These are phyloP conservation scores for Poecilia wingei DNA, from an alignment of 2,797 vertebrate species.

Conservation along the genomic window DNA sequence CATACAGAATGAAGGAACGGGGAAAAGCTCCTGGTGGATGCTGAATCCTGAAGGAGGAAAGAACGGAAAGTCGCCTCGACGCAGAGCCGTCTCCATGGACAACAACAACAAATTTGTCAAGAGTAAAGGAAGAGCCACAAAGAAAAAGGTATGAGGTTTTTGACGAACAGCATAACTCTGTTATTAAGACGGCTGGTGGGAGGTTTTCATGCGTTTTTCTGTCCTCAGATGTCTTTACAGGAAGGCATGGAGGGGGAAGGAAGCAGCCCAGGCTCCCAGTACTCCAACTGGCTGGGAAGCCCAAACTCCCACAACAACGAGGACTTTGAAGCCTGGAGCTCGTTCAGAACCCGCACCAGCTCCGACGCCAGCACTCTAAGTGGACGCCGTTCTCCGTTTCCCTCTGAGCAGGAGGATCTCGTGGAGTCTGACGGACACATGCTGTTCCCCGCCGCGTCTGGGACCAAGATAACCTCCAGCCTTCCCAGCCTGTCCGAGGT, in stretches of 20 bases:
- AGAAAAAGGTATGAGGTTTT: conserved; percentile 87
- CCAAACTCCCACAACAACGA: conserved; percentile 97
- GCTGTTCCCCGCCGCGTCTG: conserved; percentile 84
- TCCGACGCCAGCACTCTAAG: conserved; percentile 96
- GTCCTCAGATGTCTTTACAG: conserved; percentile 82
- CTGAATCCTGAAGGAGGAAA: conserved; percentile 97
- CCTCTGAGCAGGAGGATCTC: conserved; percentile 92
- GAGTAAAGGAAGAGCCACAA: conserved; percentile 94
- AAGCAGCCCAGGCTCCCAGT: conserved; percentile 90
- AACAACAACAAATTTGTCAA: conserved; percentile 97
- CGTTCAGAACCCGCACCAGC: conserved; percentile 92
- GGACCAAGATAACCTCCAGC: conserved; percentile 88
- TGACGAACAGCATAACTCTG: neutral
- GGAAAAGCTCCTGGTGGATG: conserved; percentile 99
- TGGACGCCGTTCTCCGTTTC: conserved; percentile 92
- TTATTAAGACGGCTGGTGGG: neutral
- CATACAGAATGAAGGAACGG: conserved; percentile 97
- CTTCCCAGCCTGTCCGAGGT: conserved; percentile 94
- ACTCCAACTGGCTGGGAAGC: conserved; percentile 95
- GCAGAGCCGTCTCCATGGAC: conserved; percentile 96
- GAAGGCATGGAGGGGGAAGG: conserved; percentile 85
- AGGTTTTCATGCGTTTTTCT: conserved; percentile 30
- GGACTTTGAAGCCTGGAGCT: conserved; percentile 94
- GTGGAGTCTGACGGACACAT: conserved; percentile 89
- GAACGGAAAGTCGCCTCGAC: conserved; percentile 94